Evolutionary conservation across 2,888 invertebrate genomes (phyloP).

Genomic region (Blera fallax): DNA sequence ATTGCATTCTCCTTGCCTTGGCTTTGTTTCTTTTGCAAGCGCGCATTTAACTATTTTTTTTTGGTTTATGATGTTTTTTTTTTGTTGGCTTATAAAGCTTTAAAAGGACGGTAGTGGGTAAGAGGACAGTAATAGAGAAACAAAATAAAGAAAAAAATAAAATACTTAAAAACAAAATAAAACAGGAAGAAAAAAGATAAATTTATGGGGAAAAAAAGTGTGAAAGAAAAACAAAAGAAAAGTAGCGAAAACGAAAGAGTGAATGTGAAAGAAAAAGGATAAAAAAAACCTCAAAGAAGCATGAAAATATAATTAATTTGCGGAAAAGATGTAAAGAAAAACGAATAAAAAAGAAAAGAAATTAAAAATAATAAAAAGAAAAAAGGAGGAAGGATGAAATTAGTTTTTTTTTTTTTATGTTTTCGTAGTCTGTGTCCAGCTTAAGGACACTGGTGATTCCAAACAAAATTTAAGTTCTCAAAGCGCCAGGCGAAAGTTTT

Average conservation of each 20-base stretch:
- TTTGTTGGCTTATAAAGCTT: conserved; percentile 27
- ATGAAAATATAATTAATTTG: conserved; percentile 67
- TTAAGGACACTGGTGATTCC: conserved; percentile 29
- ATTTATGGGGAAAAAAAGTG: conserved; percentile 2
- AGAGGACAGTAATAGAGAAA: conserved; percentile 11
- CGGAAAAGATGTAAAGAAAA: conserved; percentile 43
- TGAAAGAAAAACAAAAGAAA: neutral
- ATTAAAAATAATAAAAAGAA: conserved; percentile 23
- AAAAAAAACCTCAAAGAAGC: conserved; percentile 36
- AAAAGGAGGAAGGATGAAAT: conserved; percentile 12
- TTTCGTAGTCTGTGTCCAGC: conserved; percentile 27
- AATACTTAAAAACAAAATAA: conserved; percentile 32
- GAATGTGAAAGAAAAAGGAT: neutral
- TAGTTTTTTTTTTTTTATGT: neutral
- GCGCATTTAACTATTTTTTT: conserved; percentile 31
- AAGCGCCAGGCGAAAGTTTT: conserved; percentile 18
- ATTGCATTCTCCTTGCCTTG: conserved; percentile 36
- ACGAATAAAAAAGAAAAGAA: conserved; percentile 47
- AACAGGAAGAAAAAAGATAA: neutral
- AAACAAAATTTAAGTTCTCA: conserved; percentile 19
- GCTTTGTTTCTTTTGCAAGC: conserved; percentile 35
- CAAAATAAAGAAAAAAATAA: conserved; percentile 10
- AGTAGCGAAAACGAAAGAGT: neutral
- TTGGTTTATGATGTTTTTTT: neutral
- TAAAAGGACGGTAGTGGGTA: conserved; percentile 4